phyloP scores from a whole-genome alignment of 2,797 vertebrate species.

The Amphiprion clarkii region DNA sequence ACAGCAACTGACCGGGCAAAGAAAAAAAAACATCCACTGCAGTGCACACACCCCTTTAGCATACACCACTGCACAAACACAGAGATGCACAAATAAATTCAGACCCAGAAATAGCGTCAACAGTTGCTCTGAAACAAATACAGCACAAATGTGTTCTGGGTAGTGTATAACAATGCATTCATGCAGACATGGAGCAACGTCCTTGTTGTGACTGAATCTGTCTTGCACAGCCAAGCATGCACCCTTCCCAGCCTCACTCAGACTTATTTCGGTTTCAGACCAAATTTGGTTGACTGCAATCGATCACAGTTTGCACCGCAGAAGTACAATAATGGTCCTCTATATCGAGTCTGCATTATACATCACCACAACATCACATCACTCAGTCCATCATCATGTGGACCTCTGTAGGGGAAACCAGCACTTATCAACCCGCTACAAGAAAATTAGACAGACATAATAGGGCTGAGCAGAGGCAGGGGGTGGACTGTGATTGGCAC shows the following conservation, averaged over 20 bases:
- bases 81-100: slow-evolving; percentile 36
- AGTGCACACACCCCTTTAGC: slow-evolving; percentile 28
- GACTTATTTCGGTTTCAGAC: slow-evolving; percentile 36
- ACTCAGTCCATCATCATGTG: slow-evolving; percentile 50
- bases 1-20: slow-evolving; percentile 54
- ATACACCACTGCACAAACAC: slow-evolving; percentile 41
- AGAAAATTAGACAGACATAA: slow-evolving; percentile 66
- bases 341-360: slow-evolving; percentile 45
- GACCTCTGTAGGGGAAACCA: slow-evolving; percentile 43
- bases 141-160: slow-evolving; percentile 21
- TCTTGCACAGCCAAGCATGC: slow-evolving; percentile 15
- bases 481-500: slow-evolving; percentile 18
- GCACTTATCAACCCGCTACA: slow-evolving; percentile 65
- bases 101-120: slow-evolving; percentile 18
- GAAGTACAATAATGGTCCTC: slow-evolving; percentile 27
- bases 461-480: slow-evolving; percentile 41
- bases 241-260: slow-evolving; percentile 7
- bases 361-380: slow-evolving; percentile 33
- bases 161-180: slow-evolving; percentile 23
- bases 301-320: slow-evolving; percentile 27
- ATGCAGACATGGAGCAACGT: not conserved
- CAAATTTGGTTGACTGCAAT: slow-evolving; percentile 19
- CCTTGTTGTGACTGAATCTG: slow-evolving; percentile 3
- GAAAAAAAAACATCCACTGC: slow-evolving; percentile 52
- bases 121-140: slow-evolving; percentile 38